Conservation (phyloP, 2,797 vertebrate species). For the Chromis chromis region DNA sequence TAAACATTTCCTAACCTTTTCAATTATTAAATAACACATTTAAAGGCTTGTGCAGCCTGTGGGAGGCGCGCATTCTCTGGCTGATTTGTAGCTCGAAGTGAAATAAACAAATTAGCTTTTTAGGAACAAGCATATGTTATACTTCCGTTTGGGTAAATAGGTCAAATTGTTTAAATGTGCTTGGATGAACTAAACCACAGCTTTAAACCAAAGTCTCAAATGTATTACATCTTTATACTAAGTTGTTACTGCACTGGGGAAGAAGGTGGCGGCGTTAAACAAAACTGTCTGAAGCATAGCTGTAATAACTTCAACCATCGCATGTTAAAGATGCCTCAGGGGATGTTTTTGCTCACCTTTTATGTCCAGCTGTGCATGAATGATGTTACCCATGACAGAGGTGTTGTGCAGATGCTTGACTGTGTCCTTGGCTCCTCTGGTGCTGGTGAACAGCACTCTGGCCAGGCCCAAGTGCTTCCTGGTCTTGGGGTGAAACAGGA, state of each 20-base stretch:
- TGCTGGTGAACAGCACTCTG: constrained; percentile 92
- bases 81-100: too few species aligned
- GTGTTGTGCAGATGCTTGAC: constrained; percentile 94
- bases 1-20: too few species aligned
- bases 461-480: constrained; percentile 94
- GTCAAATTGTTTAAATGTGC: not conserved
- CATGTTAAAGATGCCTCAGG: not conserved
- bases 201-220: not conserved
- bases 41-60: too few species aligned
- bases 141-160: not conserved
- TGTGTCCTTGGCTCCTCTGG: constrained; percentile 92
- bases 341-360: constrained; percentile 83
- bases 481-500: constrained; percentile 93
- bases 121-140: not conserved
- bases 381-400: constrained; percentile 95
- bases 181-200: not conserved
- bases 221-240: not conserved
- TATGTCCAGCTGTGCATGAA: constrained; percentile 95
- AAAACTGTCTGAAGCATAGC: not conserved
- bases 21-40: too few species aligned
- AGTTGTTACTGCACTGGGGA: not conserved
- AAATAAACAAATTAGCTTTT: too few species aligned
- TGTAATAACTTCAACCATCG: not conserved
- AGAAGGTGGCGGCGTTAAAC: too few species aligned
- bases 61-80: too few species aligned